These are phyloP conservation scores for Gymnothorax reevesii DNA, from an alignment of 2,797 vertebrate species.

Conservation along the genomic window DNA sequence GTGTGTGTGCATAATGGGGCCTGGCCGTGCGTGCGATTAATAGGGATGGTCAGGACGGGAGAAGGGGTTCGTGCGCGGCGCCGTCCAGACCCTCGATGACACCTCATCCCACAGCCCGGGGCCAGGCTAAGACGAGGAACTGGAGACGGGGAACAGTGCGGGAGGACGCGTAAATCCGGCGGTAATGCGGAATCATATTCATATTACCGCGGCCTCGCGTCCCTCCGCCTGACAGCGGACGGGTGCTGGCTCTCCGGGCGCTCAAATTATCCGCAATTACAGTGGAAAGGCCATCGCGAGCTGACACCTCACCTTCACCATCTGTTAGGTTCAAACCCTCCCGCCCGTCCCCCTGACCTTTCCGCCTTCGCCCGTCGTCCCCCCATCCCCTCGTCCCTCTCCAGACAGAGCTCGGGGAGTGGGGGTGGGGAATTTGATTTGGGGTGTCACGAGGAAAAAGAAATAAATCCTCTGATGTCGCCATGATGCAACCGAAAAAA, in stretches of 20 bases:
- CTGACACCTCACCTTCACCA: conserved; percentile 98
- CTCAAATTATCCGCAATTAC: conserved; percentile 99
- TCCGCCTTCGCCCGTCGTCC: conserved; percentile 58
- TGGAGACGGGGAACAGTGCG: conserved; percentile 43
- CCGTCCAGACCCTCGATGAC: conserved; percentile 76
- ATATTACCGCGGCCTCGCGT: conserved; percentile 91
- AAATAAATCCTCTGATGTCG: conserved; percentile 44
- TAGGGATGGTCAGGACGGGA: conserved; percentile 67
- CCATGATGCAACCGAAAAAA: conserved; percentile 59
- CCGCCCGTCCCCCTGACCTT: conserved; percentile 84
- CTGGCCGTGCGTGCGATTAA: conserved; percentile 80
- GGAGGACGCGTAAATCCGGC: conserved; percentile 74
- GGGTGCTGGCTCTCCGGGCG: conserved; percentile 85
- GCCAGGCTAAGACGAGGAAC: conserved; percentile 92
- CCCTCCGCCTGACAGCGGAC: conserved; percentile 87
- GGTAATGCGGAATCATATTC: conserved; percentile 94
- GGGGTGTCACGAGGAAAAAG: conserved; percentile 70
- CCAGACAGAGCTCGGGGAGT: conserved; percentile 71
- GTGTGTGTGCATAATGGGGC: conserved; percentile 75
- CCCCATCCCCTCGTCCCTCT: conserved; percentile 35
- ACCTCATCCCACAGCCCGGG: conserved; percentile 85
- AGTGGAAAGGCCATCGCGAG: conserved; percentile 89
- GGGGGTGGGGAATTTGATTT: conserved; percentile 47
- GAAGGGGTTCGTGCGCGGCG: conserved; percentile 73
- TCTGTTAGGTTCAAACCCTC: conserved; percentile 91